Percentiles rank a stretch among this genome's conserved stretches.
These are phyloP conservation scores for Fopius arisanus DNA, from an alignment of 1,140 invertebrate species.

Conservation along the genomic window DNA sequence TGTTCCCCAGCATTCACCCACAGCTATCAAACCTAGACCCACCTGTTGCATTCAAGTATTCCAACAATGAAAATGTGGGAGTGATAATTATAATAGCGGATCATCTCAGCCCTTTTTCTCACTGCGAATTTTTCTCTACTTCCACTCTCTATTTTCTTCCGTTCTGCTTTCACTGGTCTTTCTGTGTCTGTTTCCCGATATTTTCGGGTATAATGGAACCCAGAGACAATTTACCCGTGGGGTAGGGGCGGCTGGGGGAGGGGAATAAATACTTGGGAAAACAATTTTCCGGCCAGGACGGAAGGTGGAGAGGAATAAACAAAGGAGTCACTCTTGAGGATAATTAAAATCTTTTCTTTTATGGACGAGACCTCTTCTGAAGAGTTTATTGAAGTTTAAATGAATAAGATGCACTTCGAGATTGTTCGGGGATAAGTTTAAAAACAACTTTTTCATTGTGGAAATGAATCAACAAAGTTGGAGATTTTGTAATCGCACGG, in stretches of 20 bases:
- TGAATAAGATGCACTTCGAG: neutral
- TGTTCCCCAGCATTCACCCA: conserved; percentile 1
- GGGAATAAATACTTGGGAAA: neutral
- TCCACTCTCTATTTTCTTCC: neutral
- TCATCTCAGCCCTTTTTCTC: neutral
- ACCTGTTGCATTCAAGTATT: conserved; percentile 31
- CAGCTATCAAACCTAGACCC: neutral
- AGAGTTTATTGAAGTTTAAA: neutral
- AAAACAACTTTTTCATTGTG: neutral
- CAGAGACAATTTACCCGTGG: too few relatives aligned
- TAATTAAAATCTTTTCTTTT: neutral
- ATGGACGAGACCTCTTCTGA: neutral
- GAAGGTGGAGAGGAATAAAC: neutral
- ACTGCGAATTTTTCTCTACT: neutral
- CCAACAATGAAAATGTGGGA: conserved; percentile 9
- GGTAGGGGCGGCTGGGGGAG: too few relatives aligned
- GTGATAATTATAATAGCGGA: neutral
- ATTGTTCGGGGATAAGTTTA: neutral
- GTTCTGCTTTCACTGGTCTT: neutral
- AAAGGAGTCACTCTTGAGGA: neutral
- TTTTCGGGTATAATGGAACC: too few relatives aligned
- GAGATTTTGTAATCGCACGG: neutral
- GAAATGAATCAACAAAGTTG: neutral
- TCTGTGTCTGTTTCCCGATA: neutral
- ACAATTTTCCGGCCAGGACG: neutral